A percentile compares a stretch with the other conserved stretches of the same genome.
phyloP scores from a whole-genome alignment of 1,140 invertebrate species.

The Polyergus mexicanus region DNA sequence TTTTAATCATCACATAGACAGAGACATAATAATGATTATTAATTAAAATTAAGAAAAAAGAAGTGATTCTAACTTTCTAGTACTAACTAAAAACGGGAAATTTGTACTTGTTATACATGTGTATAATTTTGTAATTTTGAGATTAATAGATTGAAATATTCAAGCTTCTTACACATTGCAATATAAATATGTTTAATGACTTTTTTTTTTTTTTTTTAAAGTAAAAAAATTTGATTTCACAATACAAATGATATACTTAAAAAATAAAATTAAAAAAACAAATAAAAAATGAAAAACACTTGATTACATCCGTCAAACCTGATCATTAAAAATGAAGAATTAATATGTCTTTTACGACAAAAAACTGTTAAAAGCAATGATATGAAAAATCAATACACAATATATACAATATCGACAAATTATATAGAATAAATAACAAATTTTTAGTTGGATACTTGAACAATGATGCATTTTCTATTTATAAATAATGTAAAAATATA shows the following conservation, averaged over 20 bases:
- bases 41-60: conserved; percentile 1
- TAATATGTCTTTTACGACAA: neutral
- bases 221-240: too few species aligned
- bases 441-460: conserved; percentile 1
- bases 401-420: neutral
- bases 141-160: neutral
- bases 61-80: neutral
- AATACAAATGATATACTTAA: neutral
- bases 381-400: neutral
- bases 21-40: neutral
- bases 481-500: conserved; percentile 24
- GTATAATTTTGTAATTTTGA: neutral
- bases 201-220: too few species aligned
- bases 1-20: neutral
- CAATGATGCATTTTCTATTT: neutral
- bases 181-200: too few species aligned
- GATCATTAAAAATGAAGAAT: too few species aligned
- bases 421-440: too few species aligned
- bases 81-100: neutral
- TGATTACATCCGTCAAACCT: neutral
- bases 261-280: neutral
- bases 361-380: conserved; percentile 2
- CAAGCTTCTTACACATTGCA: neutral
- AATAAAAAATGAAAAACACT: neutral
- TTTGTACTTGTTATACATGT: neutral